Conservation (phyloP, 2,797 vertebrate genomes). For the Spinus olivaceus region DNA sequence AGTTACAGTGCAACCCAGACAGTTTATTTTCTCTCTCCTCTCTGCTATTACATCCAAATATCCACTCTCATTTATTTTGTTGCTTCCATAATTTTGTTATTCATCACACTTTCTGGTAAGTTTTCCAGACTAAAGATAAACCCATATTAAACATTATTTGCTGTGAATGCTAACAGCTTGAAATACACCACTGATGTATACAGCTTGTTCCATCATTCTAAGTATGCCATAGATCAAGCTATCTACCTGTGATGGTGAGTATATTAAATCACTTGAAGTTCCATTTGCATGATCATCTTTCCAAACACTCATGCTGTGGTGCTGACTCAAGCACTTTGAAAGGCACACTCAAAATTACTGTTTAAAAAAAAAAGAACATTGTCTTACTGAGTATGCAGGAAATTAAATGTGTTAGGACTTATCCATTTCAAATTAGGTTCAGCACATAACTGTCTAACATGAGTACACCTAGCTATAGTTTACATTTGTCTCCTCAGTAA, state of each 20-base stretch:
- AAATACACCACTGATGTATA: slow-evolving; percentile 15
- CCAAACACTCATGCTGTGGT: not conserved
- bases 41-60: not conserved
- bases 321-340: slow-evolving; percentile 59
- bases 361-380: slow-evolving; percentile 16
- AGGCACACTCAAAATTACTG: slow-evolving; percentile 39
- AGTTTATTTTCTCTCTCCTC: not conserved
- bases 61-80: not conserved
- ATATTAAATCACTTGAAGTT: slow-evolving; percentile 58
- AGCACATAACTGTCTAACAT: slow-evolving; percentile 48
- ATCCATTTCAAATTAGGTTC: slow-evolving; percentile 64
- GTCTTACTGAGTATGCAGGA: slow-evolving; percentile 35
- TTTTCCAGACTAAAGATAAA: slow-evolving; percentile 21
- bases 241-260: slow-evolving; percentile 24
- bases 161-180: slow-evolving; percentile 37
- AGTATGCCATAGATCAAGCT: slow-evolving; percentile 38
- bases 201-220: slow-evolving; percentile 41
- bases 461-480: slow-evolving; percentile 59
- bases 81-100: slow-evolving; percentile 13
- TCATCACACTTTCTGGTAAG: not conserved
- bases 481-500: slow-evolving; percentile 62
- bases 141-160: slow-evolving; percentile 35
- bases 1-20: not conserved
- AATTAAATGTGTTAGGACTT: slow-evolving; percentile 56
- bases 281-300: slow-evolving; percentile 47